These are phyloP conservation scores for Aphidius ervi DNA, from an alignment of 1,140 invertebrate species.

Conservation along the genomic window DNA sequence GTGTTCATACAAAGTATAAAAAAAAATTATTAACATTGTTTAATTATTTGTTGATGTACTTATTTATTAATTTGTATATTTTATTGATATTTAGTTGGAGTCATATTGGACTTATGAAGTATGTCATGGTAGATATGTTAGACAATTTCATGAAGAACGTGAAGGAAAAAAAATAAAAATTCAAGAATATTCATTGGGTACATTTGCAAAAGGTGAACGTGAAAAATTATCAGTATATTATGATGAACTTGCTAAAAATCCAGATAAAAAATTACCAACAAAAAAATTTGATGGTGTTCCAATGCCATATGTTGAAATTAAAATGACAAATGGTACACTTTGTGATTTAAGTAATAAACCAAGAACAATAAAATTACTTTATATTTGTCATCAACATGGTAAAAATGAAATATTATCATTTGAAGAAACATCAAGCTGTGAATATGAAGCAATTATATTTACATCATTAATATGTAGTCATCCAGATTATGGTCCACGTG, in stretches of 20 bases:
- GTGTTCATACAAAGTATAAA: constrained; percentile 75
- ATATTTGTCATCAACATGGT: constrained; percentile 80
- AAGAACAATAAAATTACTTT: constrained; percentile 73
- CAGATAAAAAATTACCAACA: constrained; percentile 53
- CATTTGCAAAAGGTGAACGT: constrained; percentile 60
- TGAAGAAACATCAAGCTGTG: constrained; percentile 89
- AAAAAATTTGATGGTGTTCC: constrained; percentile 82
- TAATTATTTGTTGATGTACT: not conserved
- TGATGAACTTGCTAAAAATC: constrained; percentile 49
- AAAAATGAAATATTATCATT: constrained; percentile 90
- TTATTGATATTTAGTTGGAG: constrained; percentile 63
- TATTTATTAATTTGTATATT: constrained; percentile 4
- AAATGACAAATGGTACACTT: constrained; percentile 76
- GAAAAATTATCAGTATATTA: constrained; percentile 54
- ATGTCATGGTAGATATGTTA: constrained; percentile 85
- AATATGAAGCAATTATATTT: constrained; percentile 87
- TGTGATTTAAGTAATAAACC: constrained; percentile 87
- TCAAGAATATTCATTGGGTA: constrained; percentile 79
- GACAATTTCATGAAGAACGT: constrained; percentile 93
- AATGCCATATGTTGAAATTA: constrained; percentile 79
- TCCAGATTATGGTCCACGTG: constrained; percentile 82
- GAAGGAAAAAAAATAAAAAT: constrained; percentile 78
- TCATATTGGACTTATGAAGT: constrained; percentile 97
- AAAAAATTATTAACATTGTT: constrained; percentile 10
- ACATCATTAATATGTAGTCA: constrained; percentile 82